Evolutionary conservation across 2,113 vertebrate species (phyloP), one percentile per base, ranked within the genome.

Genomic region (Reinhardtius hippoglossoides): DNA sequence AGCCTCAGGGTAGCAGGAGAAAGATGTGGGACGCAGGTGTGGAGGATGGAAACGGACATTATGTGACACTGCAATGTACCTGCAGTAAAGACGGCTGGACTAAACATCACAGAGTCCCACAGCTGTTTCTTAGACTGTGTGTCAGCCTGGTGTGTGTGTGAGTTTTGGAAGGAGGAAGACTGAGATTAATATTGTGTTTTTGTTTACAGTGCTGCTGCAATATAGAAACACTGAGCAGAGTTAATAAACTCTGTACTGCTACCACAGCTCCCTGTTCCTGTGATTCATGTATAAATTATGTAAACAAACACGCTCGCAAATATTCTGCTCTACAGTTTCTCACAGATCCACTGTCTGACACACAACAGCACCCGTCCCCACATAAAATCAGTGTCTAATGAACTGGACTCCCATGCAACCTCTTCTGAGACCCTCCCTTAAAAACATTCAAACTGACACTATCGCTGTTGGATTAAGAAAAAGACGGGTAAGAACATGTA

Each of bases 1-100:
- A 87, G 83, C 76, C 74, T 84, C 15, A 3, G 78, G 78, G 21
- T 15, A 78, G 66, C 54, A 76, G 57, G 67, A 65, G 59, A 74
- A 64, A 66, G 56, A 56, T 68, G 64, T 80, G 76, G 80, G 76
- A 81, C 72, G 74, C 84, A 88, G 80, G 82, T 89, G 88, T 76
- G 71, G 75, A 77, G 56, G 44, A 79, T 54, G 20, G 66, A 83
- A 80, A 78, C 26, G 46, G 80, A 55, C 76, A 71, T 80, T 55
- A 74, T 86, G 84, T 88, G 85, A 85, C 71, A 80, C 73, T 79
- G 62, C 46, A 80, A 55, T 8, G 2, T 87, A 85, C 76, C 74
- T 82, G 74, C 79, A 78, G 78, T 62, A 75, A 76, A 78, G 52
- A 71, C 9, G 3, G 31, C 68, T 54, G 61, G 35, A 73, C 40